Evolutionary conservation across 2,113 vertebrate species (phyloP).

Genomic region (Cyanoderma ruficeps): DNA sequence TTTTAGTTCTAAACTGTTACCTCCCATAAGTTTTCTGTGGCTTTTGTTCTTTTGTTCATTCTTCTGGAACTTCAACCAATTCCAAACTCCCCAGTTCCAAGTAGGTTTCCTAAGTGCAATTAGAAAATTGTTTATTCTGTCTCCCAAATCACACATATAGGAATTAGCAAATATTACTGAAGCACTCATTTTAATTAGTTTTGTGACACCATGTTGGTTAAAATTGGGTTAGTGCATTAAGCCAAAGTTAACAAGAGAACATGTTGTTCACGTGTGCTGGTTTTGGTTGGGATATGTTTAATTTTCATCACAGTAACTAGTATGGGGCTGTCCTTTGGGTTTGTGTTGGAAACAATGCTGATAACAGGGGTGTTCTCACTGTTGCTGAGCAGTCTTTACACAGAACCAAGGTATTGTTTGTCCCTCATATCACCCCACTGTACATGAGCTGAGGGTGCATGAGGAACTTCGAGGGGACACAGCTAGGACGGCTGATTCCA

Average conservation of each 20-base stretch:
- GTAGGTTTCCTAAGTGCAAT: background rate
- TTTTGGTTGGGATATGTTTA: background rate
- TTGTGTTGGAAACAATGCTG: background rate
- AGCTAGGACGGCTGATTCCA: background rate
- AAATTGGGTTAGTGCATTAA: background rate
- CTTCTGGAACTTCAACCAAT: background rate
- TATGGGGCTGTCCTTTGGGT: background rate
- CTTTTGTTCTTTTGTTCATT: background rate
- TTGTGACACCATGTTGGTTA: background rate
- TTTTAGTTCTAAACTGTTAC: background rate
- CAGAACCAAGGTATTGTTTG: background rate
- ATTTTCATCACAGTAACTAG: background rate
- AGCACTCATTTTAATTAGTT: background rate
- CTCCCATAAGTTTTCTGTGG: background rate
- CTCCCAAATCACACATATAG: background rate
- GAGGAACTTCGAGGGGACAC: background rate
- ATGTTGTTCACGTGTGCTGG: too few relatives aligned
- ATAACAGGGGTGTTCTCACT: too few relatives aligned
- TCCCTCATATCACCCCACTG: background rate
- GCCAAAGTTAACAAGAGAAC: background rate
- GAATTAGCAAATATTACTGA: background rate
- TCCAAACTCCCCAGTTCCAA: background rate
- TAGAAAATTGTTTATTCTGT: background rate
- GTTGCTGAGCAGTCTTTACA: background rate
- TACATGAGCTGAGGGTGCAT: rapidly evolving